phyloP scores from a whole-genome alignment of 1,140 invertebrate species.

The Aphelinus certus region DNA sequence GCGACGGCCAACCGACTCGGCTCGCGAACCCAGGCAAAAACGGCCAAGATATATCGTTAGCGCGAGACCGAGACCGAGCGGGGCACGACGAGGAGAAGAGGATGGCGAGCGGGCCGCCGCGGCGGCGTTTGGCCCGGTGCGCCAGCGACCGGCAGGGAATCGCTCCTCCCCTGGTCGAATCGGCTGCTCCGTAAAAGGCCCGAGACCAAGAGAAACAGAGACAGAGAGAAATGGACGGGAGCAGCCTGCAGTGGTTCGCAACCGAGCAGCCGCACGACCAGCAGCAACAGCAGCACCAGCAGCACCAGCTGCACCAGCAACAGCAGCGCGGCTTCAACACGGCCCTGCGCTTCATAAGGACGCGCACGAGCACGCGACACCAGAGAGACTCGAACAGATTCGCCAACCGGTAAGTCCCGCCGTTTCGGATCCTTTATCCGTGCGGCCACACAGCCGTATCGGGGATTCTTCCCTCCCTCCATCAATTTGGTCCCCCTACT shows the following conservation, averaged over 20 bases:
- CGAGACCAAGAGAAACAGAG: neutral
- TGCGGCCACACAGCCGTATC: too few species aligned
- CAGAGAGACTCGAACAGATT: neutral
- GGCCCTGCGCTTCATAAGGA: constrained; percentile 38
- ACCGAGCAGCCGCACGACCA: neutral
- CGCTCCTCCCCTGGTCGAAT: too few species aligned
- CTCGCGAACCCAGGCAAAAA: neutral
- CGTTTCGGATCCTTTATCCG: too few species aligned
- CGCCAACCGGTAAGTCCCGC: constrained; percentile 34
- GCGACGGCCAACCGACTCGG: neutral
- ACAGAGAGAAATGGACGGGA: neutral
- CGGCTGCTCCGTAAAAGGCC: too few species aligned
- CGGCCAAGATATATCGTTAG: too few species aligned
- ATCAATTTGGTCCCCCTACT: too few species aligned
- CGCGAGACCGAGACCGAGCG: too few species aligned
- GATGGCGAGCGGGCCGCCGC: too few species aligned
- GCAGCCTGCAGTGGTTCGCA: neutral
- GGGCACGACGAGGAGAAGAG: too few species aligned
- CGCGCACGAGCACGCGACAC: constrained; percentile 22
- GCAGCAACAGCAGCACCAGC: neutral
- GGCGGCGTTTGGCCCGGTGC: too few species aligned
- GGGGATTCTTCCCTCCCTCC: too few species aligned
- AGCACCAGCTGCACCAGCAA: neutral
- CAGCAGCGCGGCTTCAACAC: constrained; percentile 26
- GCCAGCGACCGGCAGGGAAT: too few species aligned